Percentiles rank a stretch among this genome's conserved stretches.
Conservation (phyloP, 2,113 vertebrate genomes). For the Hirundichthys speculiger region DNA sequence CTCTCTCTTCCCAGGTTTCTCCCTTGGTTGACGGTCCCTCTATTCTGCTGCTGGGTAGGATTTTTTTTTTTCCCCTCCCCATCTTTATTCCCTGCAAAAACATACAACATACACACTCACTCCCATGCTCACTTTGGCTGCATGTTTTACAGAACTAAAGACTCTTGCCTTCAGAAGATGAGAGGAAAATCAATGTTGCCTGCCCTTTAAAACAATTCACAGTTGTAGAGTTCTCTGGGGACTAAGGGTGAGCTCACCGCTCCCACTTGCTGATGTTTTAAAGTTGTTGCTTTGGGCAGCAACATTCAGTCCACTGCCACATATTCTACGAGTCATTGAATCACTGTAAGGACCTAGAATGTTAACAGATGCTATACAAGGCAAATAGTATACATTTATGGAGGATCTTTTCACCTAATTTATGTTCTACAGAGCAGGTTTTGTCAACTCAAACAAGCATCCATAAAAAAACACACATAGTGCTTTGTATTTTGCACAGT, state of each 20-base stretch:
- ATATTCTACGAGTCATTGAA: conserved; percentile 15
- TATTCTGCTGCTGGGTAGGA: conserved; percentile 4
- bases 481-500: too few relatives aligned
- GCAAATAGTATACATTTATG: not conserved
- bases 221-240: conserved; percentile 37
- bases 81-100: conserved; percentile 20
- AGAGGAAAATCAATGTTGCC: conserved; percentile 59
- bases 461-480: too few relatives aligned
- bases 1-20: not conserved
- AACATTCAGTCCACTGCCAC: conserved; percentile 9
- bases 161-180: conserved; percentile 43
- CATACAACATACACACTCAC: not conserved
- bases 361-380: too few relatives aligned
- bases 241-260: conserved; percentile 1
- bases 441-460: too few relatives aligned
- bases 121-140: conserved; percentile 14
- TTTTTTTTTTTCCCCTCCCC: conserved; percentile 23
- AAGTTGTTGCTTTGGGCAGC: conserved; percentile 14
- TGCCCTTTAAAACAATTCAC: conserved; percentile 62
- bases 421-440: too few relatives aligned
- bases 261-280: conserved; percentile 39
- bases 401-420: not conserved
- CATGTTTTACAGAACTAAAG: conserved; percentile 44
- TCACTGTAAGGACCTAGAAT: not conserved
- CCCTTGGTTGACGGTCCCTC: not conserved